These are phyloP conservation scores for Tipula unca DNA, from an alignment of 2,888 invertebrate genomes.

Conservation along the genomic window DNA sequence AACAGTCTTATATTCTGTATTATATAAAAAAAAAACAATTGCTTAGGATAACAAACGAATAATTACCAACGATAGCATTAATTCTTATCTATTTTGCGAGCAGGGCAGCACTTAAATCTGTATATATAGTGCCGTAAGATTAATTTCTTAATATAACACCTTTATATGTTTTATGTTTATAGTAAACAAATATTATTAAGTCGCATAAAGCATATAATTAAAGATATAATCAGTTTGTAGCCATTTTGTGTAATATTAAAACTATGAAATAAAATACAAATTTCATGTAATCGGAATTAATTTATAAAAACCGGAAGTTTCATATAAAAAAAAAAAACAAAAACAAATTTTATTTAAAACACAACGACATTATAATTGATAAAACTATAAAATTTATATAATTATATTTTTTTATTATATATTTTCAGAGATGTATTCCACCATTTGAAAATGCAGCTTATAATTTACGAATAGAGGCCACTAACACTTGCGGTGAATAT, in stretches of 20 bases:
- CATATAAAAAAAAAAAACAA: not conserved
- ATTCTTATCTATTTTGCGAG: not conserved
- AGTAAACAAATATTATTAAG: no score
- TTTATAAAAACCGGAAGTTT: constrained; percentile 1
- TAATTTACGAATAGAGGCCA: constrained; percentile 78
- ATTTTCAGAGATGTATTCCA: constrained; percentile 76
- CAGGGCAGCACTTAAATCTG: not conserved
- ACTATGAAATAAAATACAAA: not conserved
- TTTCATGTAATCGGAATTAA: not conserved
- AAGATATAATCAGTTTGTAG: not conserved
- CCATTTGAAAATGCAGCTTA: constrained; percentile 96
- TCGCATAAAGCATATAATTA: not conserved
- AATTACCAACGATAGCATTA: not conserved
- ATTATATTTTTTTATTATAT: not conserved
- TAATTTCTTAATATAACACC: no score
- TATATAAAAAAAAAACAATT: no score
- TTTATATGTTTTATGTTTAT: no score
- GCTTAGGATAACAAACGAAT: not conserved
- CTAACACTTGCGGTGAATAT: constrained; percentile 90
- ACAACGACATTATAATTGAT: not conserved
- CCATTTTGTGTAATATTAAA: not conserved
- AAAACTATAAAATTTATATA: not conserved
- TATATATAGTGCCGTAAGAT: no score
- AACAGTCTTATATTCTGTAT: no score
- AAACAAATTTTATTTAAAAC: not conserved